Evolutionary conservation across 1,140 invertebrate genomes (phyloP), one percentile per base, ranked within the genome.

Genomic region (Melitaea cinxia): DNA sequence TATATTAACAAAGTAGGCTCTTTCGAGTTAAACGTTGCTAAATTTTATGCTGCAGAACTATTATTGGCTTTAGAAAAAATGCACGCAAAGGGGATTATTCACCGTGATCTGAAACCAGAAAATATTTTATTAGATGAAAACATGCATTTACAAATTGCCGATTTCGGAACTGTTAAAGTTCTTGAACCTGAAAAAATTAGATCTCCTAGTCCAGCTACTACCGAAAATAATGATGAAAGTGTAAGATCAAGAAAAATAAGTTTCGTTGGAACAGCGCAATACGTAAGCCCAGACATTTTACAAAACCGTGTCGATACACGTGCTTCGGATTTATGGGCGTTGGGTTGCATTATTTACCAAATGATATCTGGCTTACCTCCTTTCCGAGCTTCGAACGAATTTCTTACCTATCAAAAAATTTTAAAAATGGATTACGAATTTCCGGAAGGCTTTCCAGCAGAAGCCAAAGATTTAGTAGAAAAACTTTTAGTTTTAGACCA

Each of bases 201-300:
- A 56, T 62, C 72, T 54, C 28, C 73, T 66, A 56, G 75, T 59
- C 55, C 74, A 60, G 55, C 78, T 30, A 75, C 62, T 17, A 68
- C 80, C 19, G 75, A 85, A 65, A 85, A 84, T 4, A 82, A 76
- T 19, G 60, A 75, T 26, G 76, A 89, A 72, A 78, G 85, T 70
- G 68, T 88, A 62, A 77, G 92, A 64, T 82, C 88, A 57, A 89
- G 95, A 53, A 93, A 93, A 71, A 96, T 96, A 78, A 99, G 98
- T 80, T 99, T 99, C 91, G 98, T 99, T 4, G 98, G 99, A n/a
- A 99, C 99, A 12, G 98, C 99, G 0, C 98, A 99, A 85, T 99
- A 99, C 91, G 98, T 99, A 0, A 98, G 98, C 45, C 99, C 99
- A 4, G 99, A 99, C 91, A 92, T 99, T 12, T 91, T 99, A 2